Evolutionary conservation across 2,797 vertebrate genomes (phyloP).

Genomic region (Oreortyx pictus): DNA sequence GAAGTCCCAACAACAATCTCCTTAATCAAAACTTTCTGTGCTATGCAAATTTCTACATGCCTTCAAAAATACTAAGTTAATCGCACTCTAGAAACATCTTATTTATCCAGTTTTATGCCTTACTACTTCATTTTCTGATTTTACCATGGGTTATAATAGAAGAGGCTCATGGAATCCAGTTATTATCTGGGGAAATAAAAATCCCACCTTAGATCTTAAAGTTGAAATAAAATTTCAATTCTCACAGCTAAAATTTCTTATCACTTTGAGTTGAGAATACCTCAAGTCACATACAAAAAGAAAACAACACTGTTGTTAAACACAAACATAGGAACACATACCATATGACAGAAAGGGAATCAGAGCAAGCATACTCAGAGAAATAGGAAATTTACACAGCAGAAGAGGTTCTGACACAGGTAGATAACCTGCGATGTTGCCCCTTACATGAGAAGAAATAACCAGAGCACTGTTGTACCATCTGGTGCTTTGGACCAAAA

Average conservation of each 20-base stretch:
- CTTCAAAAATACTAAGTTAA: not conserved
- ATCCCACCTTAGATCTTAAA: not conserved
- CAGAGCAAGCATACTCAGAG: not conserved
- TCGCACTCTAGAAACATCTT: not conserved
- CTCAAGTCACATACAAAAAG: not conserved
- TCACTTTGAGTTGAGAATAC: not conserved
- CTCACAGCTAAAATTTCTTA: not conserved
- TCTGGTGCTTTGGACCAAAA: not conserved
- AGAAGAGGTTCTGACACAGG: not conserved
- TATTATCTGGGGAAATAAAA: not conserved
- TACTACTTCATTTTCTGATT: not conserved
- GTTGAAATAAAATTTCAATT: not conserved
- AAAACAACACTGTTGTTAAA: not conserved
- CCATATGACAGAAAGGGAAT: not conserved
- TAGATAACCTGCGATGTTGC: not conserved
- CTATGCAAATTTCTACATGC: not conserved
- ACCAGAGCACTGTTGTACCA: not conserved
- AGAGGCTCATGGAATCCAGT: not conserved
- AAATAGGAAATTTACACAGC: not conserved
- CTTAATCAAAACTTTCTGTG: not conserved
- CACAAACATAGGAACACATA: not conserved
- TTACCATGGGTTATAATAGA: not conserved
- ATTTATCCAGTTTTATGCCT: not conserved
- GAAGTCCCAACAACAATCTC: not conserved
- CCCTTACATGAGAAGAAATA: not conserved